Conservation (phyloP, 2,888 invertebrate species). For the Myopa tessellatipennis region DNA sequence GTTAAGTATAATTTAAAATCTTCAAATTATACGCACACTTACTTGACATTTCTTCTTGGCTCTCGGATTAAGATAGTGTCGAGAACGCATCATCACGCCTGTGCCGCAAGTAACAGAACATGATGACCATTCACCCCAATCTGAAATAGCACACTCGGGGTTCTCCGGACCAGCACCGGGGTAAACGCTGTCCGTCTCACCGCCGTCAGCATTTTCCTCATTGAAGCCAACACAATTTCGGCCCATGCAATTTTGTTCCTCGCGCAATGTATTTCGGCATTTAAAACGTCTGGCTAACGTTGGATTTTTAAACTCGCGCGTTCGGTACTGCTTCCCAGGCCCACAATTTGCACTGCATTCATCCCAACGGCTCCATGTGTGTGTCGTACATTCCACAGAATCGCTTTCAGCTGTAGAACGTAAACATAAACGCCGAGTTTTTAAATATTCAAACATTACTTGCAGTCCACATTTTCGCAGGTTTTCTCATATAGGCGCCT, state of each 20-base stretch:
- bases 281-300: constrained; percentile 57
- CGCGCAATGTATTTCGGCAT: constrained; percentile 60
- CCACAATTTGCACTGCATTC: constrained; percentile 70
- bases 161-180: constrained; percentile 65
- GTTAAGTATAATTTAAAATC: too few species aligned
- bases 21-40: constrained; percentile 48
- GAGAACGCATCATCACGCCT: constrained; percentile 77
- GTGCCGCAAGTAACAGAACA: constrained; percentile 80
- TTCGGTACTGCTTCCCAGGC: constrained; percentile 66
- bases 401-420: constrained; percentile 59
- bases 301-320: constrained; percentile 64
- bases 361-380: constrained; percentile 70
- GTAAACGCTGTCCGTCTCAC: constrained; percentile 47
- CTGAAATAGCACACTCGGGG: constrained; percentile 76
- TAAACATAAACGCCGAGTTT: not conserved
- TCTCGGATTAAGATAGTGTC: constrained; percentile 74
- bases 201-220: constrained; percentile 53
- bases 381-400: constrained; percentile 63
- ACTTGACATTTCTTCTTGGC: constrained; percentile 75
- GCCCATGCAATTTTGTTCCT: constrained; percentile 68
- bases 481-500: constrained; percentile 84
- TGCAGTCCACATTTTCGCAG: constrained; percentile 72
- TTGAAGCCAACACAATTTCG: constrained; percentile 60
- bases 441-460: constrained; percentile 39
- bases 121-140: constrained; percentile 83